Conservation (phyloP, 2,888 invertebrate species). For the Drosophila fulvimacula region DNA sequence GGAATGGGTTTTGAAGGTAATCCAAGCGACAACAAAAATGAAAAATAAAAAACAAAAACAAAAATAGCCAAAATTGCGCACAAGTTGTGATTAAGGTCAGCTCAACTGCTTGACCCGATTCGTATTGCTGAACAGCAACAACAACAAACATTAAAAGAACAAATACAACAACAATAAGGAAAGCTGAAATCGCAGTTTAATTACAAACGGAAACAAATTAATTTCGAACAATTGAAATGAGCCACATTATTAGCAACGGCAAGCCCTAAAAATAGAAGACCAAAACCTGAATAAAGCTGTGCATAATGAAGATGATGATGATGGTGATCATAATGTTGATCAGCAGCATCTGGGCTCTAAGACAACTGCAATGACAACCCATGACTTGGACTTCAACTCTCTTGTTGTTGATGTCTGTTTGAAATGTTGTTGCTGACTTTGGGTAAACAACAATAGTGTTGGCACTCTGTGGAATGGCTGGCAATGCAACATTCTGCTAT, state of each 20-base stretch:
- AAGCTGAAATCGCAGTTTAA: conserved; percentile 54
- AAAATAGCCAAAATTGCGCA: conserved; percentile 60
- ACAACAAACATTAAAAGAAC: conserved; percentile 23
- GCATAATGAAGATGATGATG: conserved; percentile 17
- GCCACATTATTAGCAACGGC: conserved; percentile 61
- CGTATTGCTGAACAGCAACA: conserved; percentile 15
- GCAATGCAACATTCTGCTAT: conserved; percentile 43
- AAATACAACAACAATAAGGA: conserved; percentile 27
- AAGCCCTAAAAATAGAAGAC: conserved; percentile 23
- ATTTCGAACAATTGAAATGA: conserved; percentile 71
- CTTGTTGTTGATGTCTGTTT: conserved; percentile 35
- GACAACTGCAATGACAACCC: conserved; percentile 29
- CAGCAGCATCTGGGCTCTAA: conserved; percentile 13
- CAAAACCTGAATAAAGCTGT: conserved; percentile 1
- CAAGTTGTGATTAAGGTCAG: conserved; percentile 77
- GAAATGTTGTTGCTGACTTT: conserved; percentile 41
- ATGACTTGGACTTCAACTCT: conserved; percentile 44
- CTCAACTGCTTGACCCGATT: conserved; percentile 65
- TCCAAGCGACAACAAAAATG: conserved; percentile 24
- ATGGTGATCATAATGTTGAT: conserved; percentile 12
- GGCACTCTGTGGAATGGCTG: conserved; percentile 8
- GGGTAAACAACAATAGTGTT: conserved; percentile 32
- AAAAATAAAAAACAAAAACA: conserved; percentile 21
- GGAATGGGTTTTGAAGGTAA: conserved; percentile 44
- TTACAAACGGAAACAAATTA: conserved; percentile 76